These are phyloP conservation scores for Jaculus jaculus DNA, from an alignment of 2,113 vertebrate genomes.

Conservation along the genomic window DNA sequence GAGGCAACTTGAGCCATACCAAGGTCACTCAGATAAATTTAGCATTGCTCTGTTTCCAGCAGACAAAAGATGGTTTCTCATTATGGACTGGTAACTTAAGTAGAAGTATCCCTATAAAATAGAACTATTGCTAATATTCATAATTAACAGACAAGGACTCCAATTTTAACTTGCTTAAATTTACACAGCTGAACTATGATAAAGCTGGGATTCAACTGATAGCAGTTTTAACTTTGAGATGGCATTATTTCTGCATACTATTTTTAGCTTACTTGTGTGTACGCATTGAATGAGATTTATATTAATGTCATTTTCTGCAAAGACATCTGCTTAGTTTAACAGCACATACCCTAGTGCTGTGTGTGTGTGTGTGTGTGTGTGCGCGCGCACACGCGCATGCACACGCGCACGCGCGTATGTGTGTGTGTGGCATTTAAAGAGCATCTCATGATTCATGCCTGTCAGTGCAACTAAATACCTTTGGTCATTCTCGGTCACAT, in stretches of 20 bases:
- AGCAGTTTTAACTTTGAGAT: constrained; percentile 1
- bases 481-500: constrained; percentile 46
- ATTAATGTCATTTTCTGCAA: neutral
- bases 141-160: constrained; percentile 16
- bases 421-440: neutral
- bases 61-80: neutral
- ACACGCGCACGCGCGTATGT: too few relatives aligned
- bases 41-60: neutral
- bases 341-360: neutral
- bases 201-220: neutral
- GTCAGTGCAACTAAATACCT: constrained; percentile 48
- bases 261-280: neutral
- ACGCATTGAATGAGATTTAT: neutral
- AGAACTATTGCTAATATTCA: neutral
- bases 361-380: neutral
- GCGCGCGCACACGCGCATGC: too few relatives aligned
- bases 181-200: neutral
- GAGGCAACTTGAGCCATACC: neutral
- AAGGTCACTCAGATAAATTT: neutral
- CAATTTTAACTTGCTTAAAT: neutral
- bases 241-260: neutral
- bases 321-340: constrained; percentile 1
- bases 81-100: constrained; percentile 14
- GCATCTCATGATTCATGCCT: constrained; percentile 29
- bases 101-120: neutral